Conservation (phyloP, 1,140 invertebrate genomes). For the Heliothis virescens region DNA sequence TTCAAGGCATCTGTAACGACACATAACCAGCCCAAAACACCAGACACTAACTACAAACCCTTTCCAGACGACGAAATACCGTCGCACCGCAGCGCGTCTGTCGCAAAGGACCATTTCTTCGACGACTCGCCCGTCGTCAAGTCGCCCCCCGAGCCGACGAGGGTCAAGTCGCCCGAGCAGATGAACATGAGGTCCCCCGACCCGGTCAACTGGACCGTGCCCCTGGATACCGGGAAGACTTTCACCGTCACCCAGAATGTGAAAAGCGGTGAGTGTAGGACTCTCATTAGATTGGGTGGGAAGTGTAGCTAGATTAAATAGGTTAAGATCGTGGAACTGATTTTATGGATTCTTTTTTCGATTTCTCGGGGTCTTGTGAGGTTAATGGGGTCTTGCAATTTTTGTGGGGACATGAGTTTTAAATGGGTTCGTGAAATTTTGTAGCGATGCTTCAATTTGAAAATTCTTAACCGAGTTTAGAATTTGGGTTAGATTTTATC, state of each 20-base stretch:
- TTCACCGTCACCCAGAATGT: constrained; percentile 97
- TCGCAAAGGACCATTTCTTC: constrained; percentile 84
- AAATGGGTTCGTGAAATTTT: background rate
- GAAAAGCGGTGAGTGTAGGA: constrained; percentile 90
- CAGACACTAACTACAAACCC: background rate
- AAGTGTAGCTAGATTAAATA: constrained; percentile 73
- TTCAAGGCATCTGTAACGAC: constrained; percentile 28
- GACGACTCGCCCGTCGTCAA: constrained; percentile 90
- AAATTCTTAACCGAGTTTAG: background rate
- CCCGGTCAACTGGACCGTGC: constrained; percentile 97
- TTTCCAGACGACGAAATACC: constrained; percentile 82
- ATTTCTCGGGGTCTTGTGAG: too few relatives aligned
- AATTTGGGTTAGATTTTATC: background rate
- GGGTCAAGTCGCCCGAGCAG: constrained; percentile 97
- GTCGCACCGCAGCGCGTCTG: constrained; percentile 82
- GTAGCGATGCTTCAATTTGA: constrained; percentile 1
- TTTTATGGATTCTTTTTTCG: constrained; percentile 49
- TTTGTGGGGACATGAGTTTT: too few relatives aligned
- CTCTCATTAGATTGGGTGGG: constrained; percentile 69
- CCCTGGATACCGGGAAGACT: constrained; percentile 96
- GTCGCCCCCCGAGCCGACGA: constrained; percentile 95
- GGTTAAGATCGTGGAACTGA: constrained; percentile 58
- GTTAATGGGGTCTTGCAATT: too few relatives aligned
- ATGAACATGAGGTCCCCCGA: constrained; percentile 96
- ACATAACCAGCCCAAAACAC: background rate